Evolutionary conservation across 2,113 vertebrate genomes (phyloP).

Genomic region (Dipodomys stephensi): DNA sequence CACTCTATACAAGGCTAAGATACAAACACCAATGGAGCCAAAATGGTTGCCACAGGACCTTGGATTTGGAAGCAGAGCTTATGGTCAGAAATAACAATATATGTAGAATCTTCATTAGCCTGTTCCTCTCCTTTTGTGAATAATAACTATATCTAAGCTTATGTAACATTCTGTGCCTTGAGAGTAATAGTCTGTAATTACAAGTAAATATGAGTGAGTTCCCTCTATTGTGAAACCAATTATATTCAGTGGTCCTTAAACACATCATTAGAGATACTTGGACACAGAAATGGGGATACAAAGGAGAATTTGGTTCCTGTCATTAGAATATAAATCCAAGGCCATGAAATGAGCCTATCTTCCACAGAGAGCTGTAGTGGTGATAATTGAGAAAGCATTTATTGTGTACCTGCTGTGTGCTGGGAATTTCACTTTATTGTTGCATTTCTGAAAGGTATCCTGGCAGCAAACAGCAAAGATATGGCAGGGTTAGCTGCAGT

Average conservation of each 20-base stretch:
- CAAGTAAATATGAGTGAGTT: constrained; percentile 31
- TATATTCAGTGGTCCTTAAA: constrained; percentile 33
- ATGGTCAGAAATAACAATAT: background rate
- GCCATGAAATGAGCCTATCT: background rate
- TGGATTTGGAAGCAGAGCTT: background rate
- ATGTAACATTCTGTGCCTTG: background rate
- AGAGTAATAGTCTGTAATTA: constrained; percentile 50
- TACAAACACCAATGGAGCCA: background rate
- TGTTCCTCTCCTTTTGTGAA: background rate
- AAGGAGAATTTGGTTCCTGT: background rate
- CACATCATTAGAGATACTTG: constrained; percentile 16
- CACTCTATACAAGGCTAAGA: background rate
- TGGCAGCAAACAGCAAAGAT: background rate
- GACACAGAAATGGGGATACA: background rate
- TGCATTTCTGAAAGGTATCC: background rate
- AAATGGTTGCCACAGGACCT: background rate
- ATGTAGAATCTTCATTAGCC: constrained; percentile 7
- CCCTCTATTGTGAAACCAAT: constrained; percentile 22
- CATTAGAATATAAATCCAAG: background rate
- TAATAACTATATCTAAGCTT: constrained; percentile 17
- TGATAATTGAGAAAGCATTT: background rate
- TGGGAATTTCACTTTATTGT: background rate
- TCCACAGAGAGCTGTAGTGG: background rate
- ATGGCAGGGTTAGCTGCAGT: background rate
- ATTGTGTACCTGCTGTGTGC: background rate